These are phyloP conservation scores for Melieria crassipennis DNA, from an alignment of 2,888 invertebrate genomes.

Conservation along the genomic window DNA sequence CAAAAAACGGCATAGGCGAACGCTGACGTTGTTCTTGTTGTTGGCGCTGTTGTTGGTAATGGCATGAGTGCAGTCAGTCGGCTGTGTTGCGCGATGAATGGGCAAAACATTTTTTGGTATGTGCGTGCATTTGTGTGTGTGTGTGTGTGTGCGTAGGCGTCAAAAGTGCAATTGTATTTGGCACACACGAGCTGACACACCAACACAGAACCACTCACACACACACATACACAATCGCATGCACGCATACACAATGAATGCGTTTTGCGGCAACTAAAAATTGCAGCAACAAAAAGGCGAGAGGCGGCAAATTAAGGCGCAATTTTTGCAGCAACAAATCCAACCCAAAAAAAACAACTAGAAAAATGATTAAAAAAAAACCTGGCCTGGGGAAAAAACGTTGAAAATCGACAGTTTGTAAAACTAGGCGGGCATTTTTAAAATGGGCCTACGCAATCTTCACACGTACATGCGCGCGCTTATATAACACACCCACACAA, in stretches of 20 bases:
- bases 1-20: too few relatives aligned
- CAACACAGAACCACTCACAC: neutral
- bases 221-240: slow-evolving; percentile 23
- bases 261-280: neutral
- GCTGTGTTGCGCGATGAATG: neutral
- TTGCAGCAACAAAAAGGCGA: neutral
- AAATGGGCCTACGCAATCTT: neutral
- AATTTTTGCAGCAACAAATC: neutral
- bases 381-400: neutral
- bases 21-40: neutral
- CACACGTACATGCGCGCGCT: slow-evolving; percentile 11
- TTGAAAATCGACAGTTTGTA: neutral
- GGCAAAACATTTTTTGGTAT: neutral
- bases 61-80: neutral
- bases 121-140: neutral
- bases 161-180: neutral
- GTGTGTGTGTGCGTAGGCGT: slow-evolving; percentile 3
- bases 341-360: slow-evolving; percentile 3
- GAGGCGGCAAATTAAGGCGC: neutral
- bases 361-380: neutral
- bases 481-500: slow-evolving; percentile 4
- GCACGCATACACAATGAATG: slow-evolving; percentile 1
- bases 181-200: too few relatives aligned
- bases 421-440: slow-evolving; percentile 20
- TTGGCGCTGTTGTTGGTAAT: neutral